These are phyloP conservation scores for Andrena marginata DNA, from an alignment of 2,888 invertebrate species.

Conservation along the genomic window DNA sequence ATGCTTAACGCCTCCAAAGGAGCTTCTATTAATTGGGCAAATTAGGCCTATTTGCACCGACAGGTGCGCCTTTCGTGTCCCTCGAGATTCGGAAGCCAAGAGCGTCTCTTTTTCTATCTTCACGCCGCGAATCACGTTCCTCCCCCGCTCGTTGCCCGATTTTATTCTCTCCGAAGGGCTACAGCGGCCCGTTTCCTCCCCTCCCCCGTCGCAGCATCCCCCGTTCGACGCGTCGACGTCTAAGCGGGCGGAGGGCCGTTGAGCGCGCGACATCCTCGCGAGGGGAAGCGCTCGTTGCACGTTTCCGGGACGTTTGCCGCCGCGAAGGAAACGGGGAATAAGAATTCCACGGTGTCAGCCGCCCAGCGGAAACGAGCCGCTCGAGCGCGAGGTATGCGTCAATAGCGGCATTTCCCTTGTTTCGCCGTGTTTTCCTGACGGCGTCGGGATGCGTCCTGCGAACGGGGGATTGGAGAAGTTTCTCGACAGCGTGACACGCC, in stretches of 20 bases:
- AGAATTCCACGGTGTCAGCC: slow-evolving; percentile 44
- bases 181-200: neutral
- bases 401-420: slow-evolving; percentile 37
- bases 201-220: neutral
- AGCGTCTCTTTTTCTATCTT: neutral
- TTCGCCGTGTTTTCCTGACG: slow-evolving; percentile 15
- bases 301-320: slow-evolving; percentile 34
- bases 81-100: neutral
- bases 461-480: neutral
- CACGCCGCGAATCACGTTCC: neutral
- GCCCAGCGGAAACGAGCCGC: slow-evolving; percentile 16
- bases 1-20: too few species aligned
- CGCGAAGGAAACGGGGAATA: slow-evolving; percentile 35
- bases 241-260: slow-evolving; percentile 8
- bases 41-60: too few species aligned
- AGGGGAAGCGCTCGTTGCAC: neutral
- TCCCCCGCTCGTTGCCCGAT: neutral
- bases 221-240: slow-evolving; percentile 13
- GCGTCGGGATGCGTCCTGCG: neutral
- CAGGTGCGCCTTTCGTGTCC: neutral
- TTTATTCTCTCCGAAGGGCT: neutral
- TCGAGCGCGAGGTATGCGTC: slow-evolving; percentile 36
- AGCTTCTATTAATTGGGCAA: too few species aligned
- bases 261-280: neutral
- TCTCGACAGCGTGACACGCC: neutral